These are phyloP conservation scores for Epizoanthus scotinus DNA, from an alignment of 92 coral and sea anemone species.

Conservation along the genomic window DNA sequence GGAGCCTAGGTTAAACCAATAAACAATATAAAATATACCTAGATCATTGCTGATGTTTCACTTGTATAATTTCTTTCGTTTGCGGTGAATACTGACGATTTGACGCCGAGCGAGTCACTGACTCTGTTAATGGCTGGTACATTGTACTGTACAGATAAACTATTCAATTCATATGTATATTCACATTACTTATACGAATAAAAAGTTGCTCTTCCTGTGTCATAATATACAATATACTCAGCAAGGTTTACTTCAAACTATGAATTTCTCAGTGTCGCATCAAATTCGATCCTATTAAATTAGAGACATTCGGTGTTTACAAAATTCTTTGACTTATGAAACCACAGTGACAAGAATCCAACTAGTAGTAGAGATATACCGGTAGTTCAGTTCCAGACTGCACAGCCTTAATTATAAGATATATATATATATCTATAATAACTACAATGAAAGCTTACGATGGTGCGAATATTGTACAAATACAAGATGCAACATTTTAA, in stretches of 20 bases:
- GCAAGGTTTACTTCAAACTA: slow-evolving; percentile 8
- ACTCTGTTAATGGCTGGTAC: too few species aligned
- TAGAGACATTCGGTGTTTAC: too few species aligned
- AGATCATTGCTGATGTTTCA: too few species aligned
- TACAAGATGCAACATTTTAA: slow-evolving; percentile 6
- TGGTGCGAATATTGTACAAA: slow-evolving; percentile 10
- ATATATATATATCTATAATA: slow-evolving; percentile 17
- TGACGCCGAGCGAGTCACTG: too few species aligned
- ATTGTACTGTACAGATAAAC: slow-evolving; percentile 4
- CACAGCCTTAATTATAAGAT: slow-evolving; percentile 10
- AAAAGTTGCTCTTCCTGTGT: slow-evolving; percentile 19
- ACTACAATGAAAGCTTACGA: slow-evolving; percentile 17
- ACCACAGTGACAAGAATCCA: too few species aligned
- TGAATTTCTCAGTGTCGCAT: too few species aligned
- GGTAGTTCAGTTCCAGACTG: slow-evolving; percentile 17
- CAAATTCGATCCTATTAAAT: too few species aligned
- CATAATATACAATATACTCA: slow-evolving; percentile 6
- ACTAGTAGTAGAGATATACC: slow-evolving; percentile 8
- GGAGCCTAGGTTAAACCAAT: too few species aligned
- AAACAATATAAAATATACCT: too few species aligned
- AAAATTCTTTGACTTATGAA: too few species aligned
- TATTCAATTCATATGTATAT: slow-evolving; percentile 9
- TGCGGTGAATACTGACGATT: too few species aligned
- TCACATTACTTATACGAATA: slow-evolving; percentile 13
- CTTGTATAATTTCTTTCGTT: too few species aligned